Evolutionary conservation across 30 jellyfish, hydroid and myxozoan genomes (phyloP).

Genomic region (Morbakka virulenta): DNA sequence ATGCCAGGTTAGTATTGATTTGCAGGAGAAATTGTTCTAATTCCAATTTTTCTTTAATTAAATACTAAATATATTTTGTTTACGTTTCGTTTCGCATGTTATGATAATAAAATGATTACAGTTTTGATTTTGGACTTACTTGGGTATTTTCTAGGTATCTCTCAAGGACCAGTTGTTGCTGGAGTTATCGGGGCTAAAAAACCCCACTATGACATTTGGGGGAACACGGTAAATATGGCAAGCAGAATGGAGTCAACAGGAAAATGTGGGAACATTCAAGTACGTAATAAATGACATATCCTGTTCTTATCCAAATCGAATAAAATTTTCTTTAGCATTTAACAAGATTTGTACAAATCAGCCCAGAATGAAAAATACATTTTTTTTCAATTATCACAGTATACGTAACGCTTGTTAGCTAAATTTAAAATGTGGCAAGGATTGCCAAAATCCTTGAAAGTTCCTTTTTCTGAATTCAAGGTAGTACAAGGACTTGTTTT

Average conservation of each 20-base stretch:
- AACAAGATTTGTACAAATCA: too few relatives aligned
- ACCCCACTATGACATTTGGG: conserved; percentile 98
- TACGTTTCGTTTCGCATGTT: neutral
- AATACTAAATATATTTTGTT: neutral
- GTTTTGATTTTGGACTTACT: conserved; percentile 83
- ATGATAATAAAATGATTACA: too few relatives aligned
- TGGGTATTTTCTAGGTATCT: conserved; percentile 66
- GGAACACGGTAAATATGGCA: conserved; percentile 92
- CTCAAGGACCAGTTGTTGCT: conserved; percentile 98
- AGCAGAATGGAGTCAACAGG: conserved; percentile 98
- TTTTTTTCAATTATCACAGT: too few relatives aligned
- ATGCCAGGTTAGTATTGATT: too few relatives aligned
- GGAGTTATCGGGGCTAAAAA: conserved; percentile 99
- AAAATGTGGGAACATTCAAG: conserved; percentile 87
- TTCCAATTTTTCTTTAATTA: too few relatives aligned
- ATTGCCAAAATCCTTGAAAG: too few relatives aligned
- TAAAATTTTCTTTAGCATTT: neutral
- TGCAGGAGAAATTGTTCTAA: too few relatives aligned
- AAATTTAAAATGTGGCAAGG: too few relatives aligned
- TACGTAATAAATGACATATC: neutral
- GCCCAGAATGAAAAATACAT: too few relatives aligned
- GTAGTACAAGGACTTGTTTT: too few relatives aligned
- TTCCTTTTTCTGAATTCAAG: too few relatives aligned
- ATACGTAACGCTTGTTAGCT: too few relatives aligned
- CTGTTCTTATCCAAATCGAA: neutral